Conservation (phyloP, 2,797 vertebrate species). For the Galagoides demidoff region DNA sequence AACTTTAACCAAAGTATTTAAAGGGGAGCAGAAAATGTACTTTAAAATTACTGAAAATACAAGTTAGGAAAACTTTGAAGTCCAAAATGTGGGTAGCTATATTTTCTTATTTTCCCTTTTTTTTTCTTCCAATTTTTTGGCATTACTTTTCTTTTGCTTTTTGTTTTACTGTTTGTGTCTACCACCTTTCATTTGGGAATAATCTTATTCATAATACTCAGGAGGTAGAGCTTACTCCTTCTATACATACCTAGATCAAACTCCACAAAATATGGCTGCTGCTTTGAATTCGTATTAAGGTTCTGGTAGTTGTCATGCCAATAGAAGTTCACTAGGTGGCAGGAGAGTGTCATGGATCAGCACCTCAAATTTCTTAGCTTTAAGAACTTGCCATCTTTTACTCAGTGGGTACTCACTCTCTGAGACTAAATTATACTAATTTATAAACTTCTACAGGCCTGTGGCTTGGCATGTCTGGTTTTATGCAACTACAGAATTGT, state of each 20-base stretch:
- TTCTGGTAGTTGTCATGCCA: conserved; percentile 65
- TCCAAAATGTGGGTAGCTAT: not conserved
- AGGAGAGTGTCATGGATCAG: not conserved
- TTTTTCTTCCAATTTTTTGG: not conserved
- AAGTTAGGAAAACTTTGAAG: conserved; percentile 2
- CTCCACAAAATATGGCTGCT: not conserved
- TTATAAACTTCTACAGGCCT: not conserved
- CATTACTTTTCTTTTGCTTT: not conserved
- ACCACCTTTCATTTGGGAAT: not conserved
- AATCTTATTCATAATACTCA: not conserved
- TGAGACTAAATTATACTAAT: not conserved
- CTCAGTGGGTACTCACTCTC: not conserved
- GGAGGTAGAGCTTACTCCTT: not conserved
- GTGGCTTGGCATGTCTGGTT: not conserved
- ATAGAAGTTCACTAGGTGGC: conserved; percentile 82
- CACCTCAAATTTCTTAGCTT: not conserved
- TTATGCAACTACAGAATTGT: not conserved
- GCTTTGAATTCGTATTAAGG: not conserved
- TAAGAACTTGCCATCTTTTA: not conserved
- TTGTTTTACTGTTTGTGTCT: not conserved
- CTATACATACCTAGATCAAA: not conserved
- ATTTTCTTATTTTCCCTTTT: not conserved
- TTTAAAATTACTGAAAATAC: not conserved
- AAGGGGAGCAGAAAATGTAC: not conserved
- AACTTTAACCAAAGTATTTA: not conserved